Evolutionary conservation across 2,113 vertebrate genomes (phyloP).

Genomic region (Ploceus nigricollis): DNA sequence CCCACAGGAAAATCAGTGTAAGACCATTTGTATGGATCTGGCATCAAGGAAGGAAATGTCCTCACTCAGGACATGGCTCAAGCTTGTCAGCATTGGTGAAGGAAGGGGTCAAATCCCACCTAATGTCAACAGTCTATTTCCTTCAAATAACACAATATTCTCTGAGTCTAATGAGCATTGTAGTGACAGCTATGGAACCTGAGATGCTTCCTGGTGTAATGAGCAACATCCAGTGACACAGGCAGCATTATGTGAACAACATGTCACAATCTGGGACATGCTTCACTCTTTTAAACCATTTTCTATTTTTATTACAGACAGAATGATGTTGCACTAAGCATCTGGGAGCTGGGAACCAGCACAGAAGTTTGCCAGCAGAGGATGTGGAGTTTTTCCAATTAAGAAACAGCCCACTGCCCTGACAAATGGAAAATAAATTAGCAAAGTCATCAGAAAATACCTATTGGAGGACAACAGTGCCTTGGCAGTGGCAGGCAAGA

Average conservation of each 20-base stretch:
- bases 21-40: constrained; percentile 6
- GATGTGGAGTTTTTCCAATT: background rate
- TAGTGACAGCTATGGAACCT: background rate
- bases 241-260: background rate
- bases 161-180: background rate
- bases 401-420: background rate
- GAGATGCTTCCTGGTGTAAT: background rate
- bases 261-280: background rate
- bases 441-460: background rate
- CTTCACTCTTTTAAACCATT: background rate
- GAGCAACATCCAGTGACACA: background rate
- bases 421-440: background rate
- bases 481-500: background rate
- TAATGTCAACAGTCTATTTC: background rate
- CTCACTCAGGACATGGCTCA: background rate
- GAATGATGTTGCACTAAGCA: background rate
- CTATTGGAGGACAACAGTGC: background rate
- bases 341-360: background rate
- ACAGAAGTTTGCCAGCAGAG: background rate
- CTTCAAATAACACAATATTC: background rate
- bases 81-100: background rate
- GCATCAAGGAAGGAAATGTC: constrained; percentile 10
- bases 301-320: background rate
- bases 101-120: background rate
- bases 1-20: background rate